Conservation (phyloP, 2,888 invertebrate genomes). For the Amphimallon solstitiale region DNA sequence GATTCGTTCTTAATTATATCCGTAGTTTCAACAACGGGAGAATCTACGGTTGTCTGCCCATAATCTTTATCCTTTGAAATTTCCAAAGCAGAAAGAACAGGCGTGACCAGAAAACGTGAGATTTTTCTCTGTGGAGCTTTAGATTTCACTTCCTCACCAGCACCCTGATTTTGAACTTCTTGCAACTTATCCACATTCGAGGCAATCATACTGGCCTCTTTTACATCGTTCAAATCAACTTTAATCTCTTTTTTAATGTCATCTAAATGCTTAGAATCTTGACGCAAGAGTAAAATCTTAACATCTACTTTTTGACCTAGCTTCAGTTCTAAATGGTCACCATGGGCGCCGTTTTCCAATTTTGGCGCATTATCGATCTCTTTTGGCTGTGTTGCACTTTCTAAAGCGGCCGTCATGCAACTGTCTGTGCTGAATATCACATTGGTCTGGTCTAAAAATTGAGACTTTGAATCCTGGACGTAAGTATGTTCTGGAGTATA, state of each 20-base stretch:
- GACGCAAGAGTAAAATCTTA: slow-evolving; percentile 55
- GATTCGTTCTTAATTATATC: slow-evolving; percentile 3
- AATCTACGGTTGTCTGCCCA: slow-evolving; percentile 42
- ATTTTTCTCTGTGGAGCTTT: slow-evolving; percentile 73
- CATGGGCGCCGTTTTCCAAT: slow-evolving; percentile 14
- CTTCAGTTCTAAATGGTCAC: slow-evolving; percentile 24
- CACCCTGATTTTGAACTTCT: slow-evolving; percentile 41
- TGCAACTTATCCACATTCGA: slow-evolving; percentile 44
- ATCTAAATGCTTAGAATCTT: slow-evolving; percentile 40
- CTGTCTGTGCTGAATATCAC: slow-evolving; percentile 53
- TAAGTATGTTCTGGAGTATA: slow-evolving; percentile 68
- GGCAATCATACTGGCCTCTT: slow-evolving; percentile 15
- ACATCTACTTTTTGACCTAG: slow-evolving; percentile 58
- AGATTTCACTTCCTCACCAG: slow-evolving; percentile 33
- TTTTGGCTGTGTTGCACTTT: slow-evolving; percentile 18
- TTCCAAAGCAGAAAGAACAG: slow-evolving; percentile 72
- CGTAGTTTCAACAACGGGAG: slow-evolving; percentile 8
- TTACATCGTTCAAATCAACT: slow-evolving; percentile 19
- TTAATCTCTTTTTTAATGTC: slow-evolving; percentile 22
- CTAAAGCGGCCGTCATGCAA: slow-evolving; percentile 48
- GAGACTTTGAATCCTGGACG: slow-evolving; percentile 38
- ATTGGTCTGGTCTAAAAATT: slow-evolving; percentile 49
- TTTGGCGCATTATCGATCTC: slow-evolving; percentile 6
- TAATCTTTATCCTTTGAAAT: slow-evolving; percentile 60
- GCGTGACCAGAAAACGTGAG: slow-evolving; percentile 84